These are phyloP conservation scores for Agrypnia vestita DNA, from an alignment of 1,140 invertebrate species.

Conservation along the genomic window DNA sequence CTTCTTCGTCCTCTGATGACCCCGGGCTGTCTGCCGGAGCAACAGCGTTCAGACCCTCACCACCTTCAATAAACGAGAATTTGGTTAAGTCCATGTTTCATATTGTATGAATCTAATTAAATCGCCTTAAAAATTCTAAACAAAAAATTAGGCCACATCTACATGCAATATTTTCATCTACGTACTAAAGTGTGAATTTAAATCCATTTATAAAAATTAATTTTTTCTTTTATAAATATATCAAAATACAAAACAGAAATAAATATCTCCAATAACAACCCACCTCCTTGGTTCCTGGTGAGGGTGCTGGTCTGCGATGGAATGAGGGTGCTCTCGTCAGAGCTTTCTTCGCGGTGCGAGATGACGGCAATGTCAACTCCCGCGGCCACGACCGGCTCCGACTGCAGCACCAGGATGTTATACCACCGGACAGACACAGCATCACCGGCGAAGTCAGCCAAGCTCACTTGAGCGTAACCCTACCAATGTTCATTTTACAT, in stretches of 20 bases:
- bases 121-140: not conserved
- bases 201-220: not conserved
- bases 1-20: conserved; percentile 69
- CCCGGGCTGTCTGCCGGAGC: conserved; percentile 48
- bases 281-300: conserved; percentile 88
- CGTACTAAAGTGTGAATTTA: not conserved
- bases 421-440: conserved; percentile 92
- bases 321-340: conserved; percentile 96
- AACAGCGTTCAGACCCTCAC: conserved; percentile 4
- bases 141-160: not conserved
- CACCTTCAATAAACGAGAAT: conserved; percentile 18
- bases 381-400: not conserved
- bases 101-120: not conserved
- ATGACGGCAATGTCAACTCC: conserved; percentile 55
- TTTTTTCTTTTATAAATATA: no score
- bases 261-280: not conserved
- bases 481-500: conserved; percentile 67
- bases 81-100: not conserved
- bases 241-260: not conserved
- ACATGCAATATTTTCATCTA: not conserved
- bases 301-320: conserved; percentile 96
- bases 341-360: conserved; percentile 87
- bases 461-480: conserved; percentile 95
- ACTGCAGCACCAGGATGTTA: conserved; percentile 90
- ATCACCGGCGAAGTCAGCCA: conserved; percentile 94